Conservation (phyloP, 2,888 invertebrate species). For the Melanotus villosus region DNA sequence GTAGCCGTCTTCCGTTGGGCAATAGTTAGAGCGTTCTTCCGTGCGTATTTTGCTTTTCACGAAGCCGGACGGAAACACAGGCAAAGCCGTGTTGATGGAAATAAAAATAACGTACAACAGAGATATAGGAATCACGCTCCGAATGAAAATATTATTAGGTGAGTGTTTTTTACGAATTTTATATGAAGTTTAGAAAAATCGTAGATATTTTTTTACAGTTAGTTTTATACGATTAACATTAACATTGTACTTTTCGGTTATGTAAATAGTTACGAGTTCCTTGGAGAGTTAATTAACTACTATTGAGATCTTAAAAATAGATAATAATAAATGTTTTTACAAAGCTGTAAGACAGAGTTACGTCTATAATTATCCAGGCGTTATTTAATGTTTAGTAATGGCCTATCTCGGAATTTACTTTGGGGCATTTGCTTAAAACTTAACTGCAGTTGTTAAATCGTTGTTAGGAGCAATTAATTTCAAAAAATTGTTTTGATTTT, state of each 20-base stretch:
- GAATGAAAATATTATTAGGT: conserved; percentile 83
- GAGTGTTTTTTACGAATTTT: conserved; percentile 54
- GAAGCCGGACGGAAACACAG: conserved; percentile 85
- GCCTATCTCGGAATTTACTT: too few relatives aligned
- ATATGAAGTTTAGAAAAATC: neutral
- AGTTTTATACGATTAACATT: neutral
- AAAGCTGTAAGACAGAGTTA: conserved; percentile 38
- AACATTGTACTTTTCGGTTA: neutral
- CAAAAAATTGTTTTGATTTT: too few relatives aligned
- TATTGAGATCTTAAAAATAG: conserved; percentile 17
- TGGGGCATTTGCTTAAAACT: too few relatives aligned
- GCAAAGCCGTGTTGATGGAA: conserved; percentile 74
- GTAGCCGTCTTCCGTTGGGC: conserved; percentile 96
- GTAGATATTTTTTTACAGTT: neutral
- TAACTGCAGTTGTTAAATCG: too few relatives aligned
- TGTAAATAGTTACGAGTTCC: conserved; percentile 24
- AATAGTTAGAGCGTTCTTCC: conserved; percentile 89
- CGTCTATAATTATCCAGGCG: too few relatives aligned
- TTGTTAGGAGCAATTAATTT: too few relatives aligned
- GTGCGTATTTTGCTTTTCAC: conserved; percentile 91
- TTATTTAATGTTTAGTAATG: neutral
- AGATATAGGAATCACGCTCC: conserved; percentile 76
- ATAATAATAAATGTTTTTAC: conserved; percentile 23
- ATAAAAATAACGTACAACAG: conserved; percentile 72
- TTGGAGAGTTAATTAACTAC: conserved; percentile 25